Conservation (phyloP, 2,113 vertebrate species). For the Notothenia rossii region DNA sequence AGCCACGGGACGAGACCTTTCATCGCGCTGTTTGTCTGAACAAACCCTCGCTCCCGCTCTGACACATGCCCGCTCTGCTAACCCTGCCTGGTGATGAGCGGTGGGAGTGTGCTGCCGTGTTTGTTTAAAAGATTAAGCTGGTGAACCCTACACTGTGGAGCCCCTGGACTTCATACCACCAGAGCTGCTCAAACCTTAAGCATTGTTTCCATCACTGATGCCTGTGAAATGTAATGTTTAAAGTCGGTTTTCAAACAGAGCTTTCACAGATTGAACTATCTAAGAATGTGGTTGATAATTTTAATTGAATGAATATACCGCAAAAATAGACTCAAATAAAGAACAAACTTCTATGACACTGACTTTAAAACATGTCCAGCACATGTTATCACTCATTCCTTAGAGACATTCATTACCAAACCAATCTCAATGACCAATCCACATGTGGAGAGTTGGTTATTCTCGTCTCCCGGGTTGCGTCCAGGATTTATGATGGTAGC, state of each 20-base stretch:
- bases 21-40: constrained; percentile 61
- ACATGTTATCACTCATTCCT: not conserved
- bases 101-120: constrained; percentile 64
- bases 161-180: constrained; percentile 34
- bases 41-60: constrained; percentile 48
- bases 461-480: constrained; percentile 46
- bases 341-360: not conserved
- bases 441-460: constrained; percentile 41
- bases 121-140: constrained; percentile 74
- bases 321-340: not conserved
- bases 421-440: constrained; percentile 11
- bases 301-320: not conserved
- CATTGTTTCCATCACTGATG: not conserved
- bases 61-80: constrained; percentile 51
- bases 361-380: not conserved
- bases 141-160: constrained; percentile 58
- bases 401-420: not conserved
- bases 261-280: not conserved
- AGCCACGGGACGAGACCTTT: constrained; percentile 57
- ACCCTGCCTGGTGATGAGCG: constrained; percentile 57
- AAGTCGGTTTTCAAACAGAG: constrained; percentile 10
- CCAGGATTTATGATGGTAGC: constrained; percentile 54
- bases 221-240: not conserved
- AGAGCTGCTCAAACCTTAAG: constrained; percentile 20
- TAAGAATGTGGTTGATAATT: not conserved